Base-by-base conservation (phyloP, 1,140 invertebrate species). In the Bombus consobrinus region DNA sequence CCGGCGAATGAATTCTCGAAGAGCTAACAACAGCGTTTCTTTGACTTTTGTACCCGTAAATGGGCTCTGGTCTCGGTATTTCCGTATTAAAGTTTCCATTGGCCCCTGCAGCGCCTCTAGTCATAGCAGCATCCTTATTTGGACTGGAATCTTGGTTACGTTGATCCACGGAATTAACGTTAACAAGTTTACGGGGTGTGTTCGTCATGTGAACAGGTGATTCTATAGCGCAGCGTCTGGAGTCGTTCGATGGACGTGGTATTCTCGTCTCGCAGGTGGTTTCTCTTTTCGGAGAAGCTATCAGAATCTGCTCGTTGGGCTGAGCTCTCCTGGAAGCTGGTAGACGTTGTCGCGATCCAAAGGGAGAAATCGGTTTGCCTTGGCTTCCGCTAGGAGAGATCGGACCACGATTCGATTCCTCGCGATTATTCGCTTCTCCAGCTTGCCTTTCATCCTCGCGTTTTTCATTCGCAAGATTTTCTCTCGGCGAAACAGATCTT, bases 221-320 rank as follows among this genome's bases (percentile, higher is more conserved):
- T 12, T 91, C 90, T 1, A 88, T 37, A 74, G 80, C 79, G 32
- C 87, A 84, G 5, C 88, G 62, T 43, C 88, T 89, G 12, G 89
- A 43, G 25, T 89, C 89, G 34, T 86, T 91, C 0, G 87, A 83
- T 0, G 91, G 83, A 18, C 92, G 90, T 22, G 86, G 86, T 43
- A 88, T 59, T 69, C 83, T 53, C 12, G 86, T 85, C 69, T 93
- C 92, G 43, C 93, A 93, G 25, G 88, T 59, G 0, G 73, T 8
- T 37, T 94, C 93, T 73, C 93, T 86, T 69, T 94, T 95, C 9
- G 94, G 94, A 0, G 94, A 95, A n/a, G 94, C 94, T 77, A 95
- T 95, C 13, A 95, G 66, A 79, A 95, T 95, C 84, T 95, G 94
- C 76, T 94, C 94, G 43, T 91, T 93, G 0, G 94, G 94, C 25